Evolutionary conservation across 2,888 invertebrate species (phyloP).

Genomic region (Scaptomyza cyrtandrae): DNA sequence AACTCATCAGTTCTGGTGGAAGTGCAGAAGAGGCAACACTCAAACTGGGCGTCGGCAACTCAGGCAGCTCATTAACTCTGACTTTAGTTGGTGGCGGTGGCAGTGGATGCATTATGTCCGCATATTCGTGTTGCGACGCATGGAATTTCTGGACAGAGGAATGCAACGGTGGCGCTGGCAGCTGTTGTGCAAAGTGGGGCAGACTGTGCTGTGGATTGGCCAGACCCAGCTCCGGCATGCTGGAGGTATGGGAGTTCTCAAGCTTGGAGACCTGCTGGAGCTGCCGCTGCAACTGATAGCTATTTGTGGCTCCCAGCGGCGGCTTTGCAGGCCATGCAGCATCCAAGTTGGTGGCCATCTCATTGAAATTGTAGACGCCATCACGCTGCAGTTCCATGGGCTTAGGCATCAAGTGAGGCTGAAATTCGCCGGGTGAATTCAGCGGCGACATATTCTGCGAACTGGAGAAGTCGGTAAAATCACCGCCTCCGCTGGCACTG

Average conservation of each 20-base stretch:
- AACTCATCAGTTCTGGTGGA: conserved; percentile 82
- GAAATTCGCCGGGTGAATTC: conserved; percentile 82
- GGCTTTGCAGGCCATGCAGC: conserved; percentile 86
- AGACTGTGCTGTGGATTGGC: conserved; percentile 47
- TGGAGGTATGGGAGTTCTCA: conserved; percentile 77
- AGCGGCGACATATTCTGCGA: conserved; percentile 83
- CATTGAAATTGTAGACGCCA: conserved; percentile 86
- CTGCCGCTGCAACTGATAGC: conserved; percentile 79
- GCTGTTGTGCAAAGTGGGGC: conserved; percentile 65
- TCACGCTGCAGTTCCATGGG: conserved; percentile 82
- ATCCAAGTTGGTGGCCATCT: conserved; percentile 86
- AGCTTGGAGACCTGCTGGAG: conserved; percentile 81
- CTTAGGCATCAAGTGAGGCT: conserved; percentile 77
- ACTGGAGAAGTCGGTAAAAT: conserved; percentile 82
- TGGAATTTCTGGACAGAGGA: conserved; percentile 59
- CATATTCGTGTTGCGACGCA: conserved; percentile 66
- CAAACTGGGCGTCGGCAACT: conserved; percentile 85
- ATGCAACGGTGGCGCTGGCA: conserved; percentile 56
- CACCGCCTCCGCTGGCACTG: conserved; percentile 49
- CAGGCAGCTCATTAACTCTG: conserved; percentile 77
- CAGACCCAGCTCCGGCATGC: conserved; percentile 54
- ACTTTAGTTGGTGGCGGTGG: conserved; percentile 54
- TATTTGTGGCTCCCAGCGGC: conserved; percentile 73
- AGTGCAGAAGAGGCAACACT: conserved; percentile 86
- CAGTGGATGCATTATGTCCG: conserved; percentile 65